Percentiles rank a stretch among this genome's conserved stretches.
Evolutionary conservation across 2,113 vertebrate genomes (phyloP).

Genomic region (Cottus gobio): DNA sequence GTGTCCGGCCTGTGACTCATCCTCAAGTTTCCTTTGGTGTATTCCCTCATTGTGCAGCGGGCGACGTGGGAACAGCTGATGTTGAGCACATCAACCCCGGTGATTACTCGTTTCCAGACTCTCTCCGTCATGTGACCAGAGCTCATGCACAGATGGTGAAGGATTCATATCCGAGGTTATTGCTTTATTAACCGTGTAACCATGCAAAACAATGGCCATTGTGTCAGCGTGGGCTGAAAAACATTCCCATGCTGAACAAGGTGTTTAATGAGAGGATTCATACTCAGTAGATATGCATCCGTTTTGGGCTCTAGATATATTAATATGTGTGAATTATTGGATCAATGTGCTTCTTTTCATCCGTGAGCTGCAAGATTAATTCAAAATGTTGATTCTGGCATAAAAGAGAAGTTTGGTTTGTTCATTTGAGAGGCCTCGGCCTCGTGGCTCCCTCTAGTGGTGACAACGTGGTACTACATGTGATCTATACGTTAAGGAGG

Average conservation of each 20-base stretch:
- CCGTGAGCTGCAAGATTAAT: neutral
- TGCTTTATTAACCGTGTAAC: neutral
- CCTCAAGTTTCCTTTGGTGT: conserved; percentile 28
- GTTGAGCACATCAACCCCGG: too few relatives aligned
- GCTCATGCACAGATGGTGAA: conserved; percentile 19
- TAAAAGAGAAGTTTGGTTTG: neutral
- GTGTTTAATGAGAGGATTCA: neutral
- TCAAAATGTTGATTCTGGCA: neutral
- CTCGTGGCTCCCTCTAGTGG: conserved; percentile 45
- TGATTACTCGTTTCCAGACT: too few relatives aligned
- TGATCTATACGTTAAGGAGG: too few relatives aligned
- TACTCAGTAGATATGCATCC: neutral
- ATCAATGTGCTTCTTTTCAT: neutral
- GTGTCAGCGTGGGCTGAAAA: too few relatives aligned
- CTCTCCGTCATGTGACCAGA: too few relatives aligned
- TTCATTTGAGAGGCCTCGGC: neutral
- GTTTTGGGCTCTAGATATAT: neutral
- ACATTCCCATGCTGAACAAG: neutral
- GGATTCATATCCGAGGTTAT: neutral
- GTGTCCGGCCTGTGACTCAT: conserved; percentile 50
- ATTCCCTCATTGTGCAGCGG: neutral
- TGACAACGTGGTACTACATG: neutral
- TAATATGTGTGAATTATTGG: neutral
- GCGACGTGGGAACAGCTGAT: conserved; percentile 33
- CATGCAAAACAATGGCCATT: neutral